Conservation (phyloP, 1,140 invertebrate species). For the Achatina immaculata region DNA sequence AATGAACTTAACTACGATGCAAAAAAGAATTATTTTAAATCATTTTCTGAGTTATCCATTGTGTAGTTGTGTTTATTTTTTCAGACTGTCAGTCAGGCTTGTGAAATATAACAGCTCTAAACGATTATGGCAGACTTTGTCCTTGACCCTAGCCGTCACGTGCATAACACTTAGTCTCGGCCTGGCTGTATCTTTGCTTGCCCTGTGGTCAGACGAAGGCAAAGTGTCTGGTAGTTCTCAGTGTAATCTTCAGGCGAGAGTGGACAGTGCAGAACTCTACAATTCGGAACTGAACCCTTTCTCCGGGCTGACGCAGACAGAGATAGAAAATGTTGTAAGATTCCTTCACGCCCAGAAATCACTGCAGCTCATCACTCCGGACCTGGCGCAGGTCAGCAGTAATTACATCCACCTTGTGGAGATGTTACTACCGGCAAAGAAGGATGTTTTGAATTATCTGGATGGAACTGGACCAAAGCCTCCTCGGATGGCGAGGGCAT, state of each 20-base stretch:
- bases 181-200: neutral
- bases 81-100: slow-evolving; percentile 5
- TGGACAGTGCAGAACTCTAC: neutral
- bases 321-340: slow-evolving; percentile 45
- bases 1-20: too few species aligned
- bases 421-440: slow-evolving; percentile 51
- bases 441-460: slow-evolving; percentile 53
- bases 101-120: neutral
- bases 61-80: too few species aligned
- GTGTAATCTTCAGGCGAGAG: neutral
- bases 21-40: too few species aligned
- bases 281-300: slow-evolving; percentile 41
- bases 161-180: neutral
- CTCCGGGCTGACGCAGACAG: slow-evolving; percentile 45
- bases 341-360: slow-evolving; percentile 41
- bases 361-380: slow-evolving; percentile 22
- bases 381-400: slow-evolving; percentile 45
- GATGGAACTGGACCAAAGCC: slow-evolving; percentile 48
- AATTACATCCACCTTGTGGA: slow-evolving; percentile 64
- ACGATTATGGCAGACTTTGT: neutral
- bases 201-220: neutral
- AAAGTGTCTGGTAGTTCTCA: neutral
- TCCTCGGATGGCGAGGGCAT: slow-evolving; percentile 53
- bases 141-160: neutral
- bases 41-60: too few species aligned